Evolutionary conservation across 2,113 vertebrate genomes (phyloP).

Genomic region (Leptobrachium ailaonicum): DNA sequence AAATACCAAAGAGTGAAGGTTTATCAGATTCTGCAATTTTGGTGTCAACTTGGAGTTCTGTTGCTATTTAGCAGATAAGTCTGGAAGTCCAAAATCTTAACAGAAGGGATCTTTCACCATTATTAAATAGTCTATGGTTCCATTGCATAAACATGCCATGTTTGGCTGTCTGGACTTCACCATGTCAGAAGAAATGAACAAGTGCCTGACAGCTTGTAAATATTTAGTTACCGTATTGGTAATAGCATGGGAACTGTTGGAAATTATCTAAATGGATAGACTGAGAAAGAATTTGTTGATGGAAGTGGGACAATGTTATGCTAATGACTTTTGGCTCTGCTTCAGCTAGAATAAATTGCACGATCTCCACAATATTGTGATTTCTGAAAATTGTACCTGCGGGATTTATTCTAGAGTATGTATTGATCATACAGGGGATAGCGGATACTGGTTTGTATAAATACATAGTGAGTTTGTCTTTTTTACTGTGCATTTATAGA

Average conservation of each 20-base stretch:
- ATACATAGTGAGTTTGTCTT: no score
- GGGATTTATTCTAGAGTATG: neutral
- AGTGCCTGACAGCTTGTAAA: constrained; percentile 20
- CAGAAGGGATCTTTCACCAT: constrained; percentile 1
- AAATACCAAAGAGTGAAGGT: no score
- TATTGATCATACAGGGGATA: no score
- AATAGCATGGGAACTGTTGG: constrained; percentile 14
- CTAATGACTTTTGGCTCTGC: neutral
- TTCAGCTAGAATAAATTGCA: neutral
- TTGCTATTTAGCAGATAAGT: no score
- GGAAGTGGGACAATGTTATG: constrained; percentile 5
- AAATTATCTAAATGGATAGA: constrained; percentile 12
- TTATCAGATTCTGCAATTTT: no score
- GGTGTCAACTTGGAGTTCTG: no score
- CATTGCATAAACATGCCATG: constrained; percentile 14
- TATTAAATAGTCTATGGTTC: constrained; percentile 22
- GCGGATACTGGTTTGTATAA: no score
- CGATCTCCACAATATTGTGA: neutral
- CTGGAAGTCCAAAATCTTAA: no score
- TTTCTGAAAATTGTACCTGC: constrained; percentile 8
- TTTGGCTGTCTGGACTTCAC: constrained; percentile 22
- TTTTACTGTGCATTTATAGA: no score
- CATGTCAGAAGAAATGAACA: constrained; percentile 1
- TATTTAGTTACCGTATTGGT: constrained; percentile 22
- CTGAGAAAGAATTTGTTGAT: constrained; percentile 30